Evolutionary conservation across 2,797 vertebrate species (phyloP), one percentile per base, ranked within the genome.

Genomic region (Acomys russatus): DNA sequence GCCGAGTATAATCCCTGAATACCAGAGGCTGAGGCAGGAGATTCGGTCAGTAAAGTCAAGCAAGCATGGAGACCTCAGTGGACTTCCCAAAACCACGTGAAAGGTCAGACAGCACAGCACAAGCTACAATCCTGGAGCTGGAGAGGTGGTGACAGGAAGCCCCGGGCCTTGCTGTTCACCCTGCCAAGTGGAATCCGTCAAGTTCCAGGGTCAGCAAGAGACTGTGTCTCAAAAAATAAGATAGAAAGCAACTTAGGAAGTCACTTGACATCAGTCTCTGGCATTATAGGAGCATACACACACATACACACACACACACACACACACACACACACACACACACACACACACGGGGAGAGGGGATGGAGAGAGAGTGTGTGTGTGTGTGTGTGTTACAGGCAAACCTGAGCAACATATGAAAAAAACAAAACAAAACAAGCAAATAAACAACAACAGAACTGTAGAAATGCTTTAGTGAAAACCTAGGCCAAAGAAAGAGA

Each of bases 381-480:
- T 35, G 35, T 64, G 64, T 22, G 35, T 22, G 18, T 38, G 20
- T 35, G 38, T 66, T 78, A 38, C 44, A 78, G 74, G 33, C 44
- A 66, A 79, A 20, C 33, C 63, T 79, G 44, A 28, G 49, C 33
- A 54, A 90, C 28, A 90, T 9, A 8, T 59, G 56, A 54, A 35
- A 71, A 30, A 54, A 59, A 59, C 56, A 59, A 59, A 76, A 76
- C 23, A 76, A 44, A 74, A 83, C 2, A 56, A 71, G 59, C 54
- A 63, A 25, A n/a, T n/a, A n/a, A n/a, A n/a, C n/a, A n/a, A 83
- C 20, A 88, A 0, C 28, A 83, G 83, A 78, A 90, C 66, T 38
- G 22, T 0, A 93, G 61, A 95, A 94, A 95, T 59, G 89, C 83
- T 94, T 85, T 56, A 87, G 28, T 79, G 90, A 51, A 73, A 87